phyloP scores from a whole-genome alignment of 2,113 vertebrate species.

The Xyrauchen texanus region DNA sequence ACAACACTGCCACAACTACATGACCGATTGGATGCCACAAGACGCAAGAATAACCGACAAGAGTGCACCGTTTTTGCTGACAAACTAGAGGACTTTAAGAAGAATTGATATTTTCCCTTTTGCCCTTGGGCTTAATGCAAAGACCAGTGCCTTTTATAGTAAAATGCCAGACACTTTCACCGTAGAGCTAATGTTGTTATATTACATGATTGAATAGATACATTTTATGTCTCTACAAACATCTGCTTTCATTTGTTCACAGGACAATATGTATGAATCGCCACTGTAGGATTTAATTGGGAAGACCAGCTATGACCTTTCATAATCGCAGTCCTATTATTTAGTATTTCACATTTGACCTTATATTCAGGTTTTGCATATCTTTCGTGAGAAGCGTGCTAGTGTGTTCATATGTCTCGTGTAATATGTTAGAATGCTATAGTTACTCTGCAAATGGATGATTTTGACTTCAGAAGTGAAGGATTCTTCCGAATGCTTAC shows the following conservation, averaged over 20 bases:
- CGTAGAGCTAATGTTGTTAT: background rate
- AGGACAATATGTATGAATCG: too few species aligned
- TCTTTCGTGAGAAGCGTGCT: conserved; percentile 10
- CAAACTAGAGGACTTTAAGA: too few species aligned
- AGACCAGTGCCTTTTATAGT: conserved; percentile 47
- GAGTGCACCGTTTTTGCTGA: too few species aligned
- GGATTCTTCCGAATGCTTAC: too few species aligned
- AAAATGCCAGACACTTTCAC: background rate
- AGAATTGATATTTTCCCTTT: too few species aligned
- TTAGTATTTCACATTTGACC: conserved; percentile 1
- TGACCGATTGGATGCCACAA: too few species aligned
- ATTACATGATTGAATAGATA: background rate
- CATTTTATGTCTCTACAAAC: background rate
- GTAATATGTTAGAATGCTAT: background rate
- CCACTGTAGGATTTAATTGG: background rate
- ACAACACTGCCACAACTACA: too few species aligned
- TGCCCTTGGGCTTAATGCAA: background rate
- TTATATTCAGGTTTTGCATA: too few species aligned
- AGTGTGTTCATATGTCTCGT: conserved; percentile 24
- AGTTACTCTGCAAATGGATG: too few species aligned
- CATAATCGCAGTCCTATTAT: background rate
- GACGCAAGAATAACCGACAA: too few species aligned
- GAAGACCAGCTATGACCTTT: conserved; percentile 37
- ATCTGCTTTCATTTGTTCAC: too few species aligned
- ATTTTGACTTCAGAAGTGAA: too few species aligned